Base-by-base conservation (phyloP, 2,113 vertebrate species). In the Bubo scandiacus region DNA sequence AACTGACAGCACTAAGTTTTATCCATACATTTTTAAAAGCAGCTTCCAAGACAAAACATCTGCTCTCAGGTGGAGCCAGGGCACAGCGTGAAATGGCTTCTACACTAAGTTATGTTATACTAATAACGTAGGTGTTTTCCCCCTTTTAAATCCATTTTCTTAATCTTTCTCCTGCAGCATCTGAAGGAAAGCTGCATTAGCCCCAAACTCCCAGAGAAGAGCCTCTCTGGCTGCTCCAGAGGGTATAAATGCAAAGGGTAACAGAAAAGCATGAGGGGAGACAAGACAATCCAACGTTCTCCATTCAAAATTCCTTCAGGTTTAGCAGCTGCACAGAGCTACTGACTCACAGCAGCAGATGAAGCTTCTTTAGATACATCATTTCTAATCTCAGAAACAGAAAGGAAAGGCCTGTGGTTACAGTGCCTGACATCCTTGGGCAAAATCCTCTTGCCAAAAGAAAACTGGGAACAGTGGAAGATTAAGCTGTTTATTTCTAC, bases 1-100 rank as follows among this genome's bases (percentile, higher is more conserved):
- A 18, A 6, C 74, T 36, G 82, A 43, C 2, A 0, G 81, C 42
- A 45, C 71, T 1, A 49, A 68, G 62, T 4, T 19, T 58, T 16
- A 49, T 3, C 68, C 83, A 15, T 19, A 27, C 90, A 34, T 90
- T 86, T 85, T 51, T 57, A 63, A 93, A 83, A 81, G 79, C 85
- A 52, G 82, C 59, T 95, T 59, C 94, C 82, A 90, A 88, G 79
- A 42, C 67, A 67, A 58, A 95, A 93, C 80, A 88, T 67, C 94
- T 95, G 96, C 51, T 92, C 75, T 25, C 55, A 61, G 74, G 54
- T 85, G 51, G 51, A 92, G 71, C 49, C 75, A 36, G 29, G 32
- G 81, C 92, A 75, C 62, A 43, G 13, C 23, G 3, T 2, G 81
- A 90, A 78, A 61, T 0, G 23, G 58, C 51, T 93, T 49, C 58